phyloP scores from a whole-genome alignment of 2,888 invertebrate genomes.

The Coenonympha glycerion region DNA sequence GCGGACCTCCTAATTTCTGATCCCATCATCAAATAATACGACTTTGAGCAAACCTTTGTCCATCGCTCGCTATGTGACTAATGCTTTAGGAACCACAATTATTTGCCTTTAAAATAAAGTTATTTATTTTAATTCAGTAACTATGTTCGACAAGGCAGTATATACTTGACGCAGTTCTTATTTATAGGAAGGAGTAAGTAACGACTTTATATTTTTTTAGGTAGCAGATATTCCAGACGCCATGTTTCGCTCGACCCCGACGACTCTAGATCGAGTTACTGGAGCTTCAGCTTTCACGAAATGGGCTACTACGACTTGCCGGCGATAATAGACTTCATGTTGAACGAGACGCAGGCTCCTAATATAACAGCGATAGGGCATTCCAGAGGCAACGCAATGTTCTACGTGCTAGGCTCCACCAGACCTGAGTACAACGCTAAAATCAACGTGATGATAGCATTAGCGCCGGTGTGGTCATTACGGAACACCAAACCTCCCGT shows the following conservation, averaged over 20 bases:
- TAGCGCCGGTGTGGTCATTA: conserved; percentile 44
- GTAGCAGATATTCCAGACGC: conserved; percentile 70
- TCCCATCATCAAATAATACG: no score
- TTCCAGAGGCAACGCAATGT: conserved; percentile 80
- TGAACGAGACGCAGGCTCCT: conserved; percentile 65
- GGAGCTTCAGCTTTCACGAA: conserved; percentile 79
- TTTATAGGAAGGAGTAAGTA: no score
- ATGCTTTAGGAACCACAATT: no score
- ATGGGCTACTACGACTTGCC: conserved; percentile 82
- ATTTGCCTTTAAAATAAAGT: no score
- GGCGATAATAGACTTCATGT: conserved; percentile 68
- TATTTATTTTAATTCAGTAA: no score
- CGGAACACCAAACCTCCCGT: conserved; percentile 27
- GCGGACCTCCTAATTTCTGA: no score
- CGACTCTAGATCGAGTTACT: conserved; percentile 49
- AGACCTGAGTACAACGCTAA: conserved; percentile 77
- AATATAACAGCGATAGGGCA: conserved; percentile 77
- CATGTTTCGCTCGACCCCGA: conserved; percentile 59
- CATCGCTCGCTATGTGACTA: no score
- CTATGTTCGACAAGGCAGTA: no score
- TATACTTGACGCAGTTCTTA: no score
- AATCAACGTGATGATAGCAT: conserved; percentile 66
- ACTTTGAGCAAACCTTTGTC: no score
- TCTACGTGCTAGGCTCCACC: conserved; percentile 72
- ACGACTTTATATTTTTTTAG: no score